These are phyloP conservation scores for Hirtodrosophila duncani DNA, from an alignment of 2,888 invertebrate genomes.

Conservation along the genomic window DNA sequence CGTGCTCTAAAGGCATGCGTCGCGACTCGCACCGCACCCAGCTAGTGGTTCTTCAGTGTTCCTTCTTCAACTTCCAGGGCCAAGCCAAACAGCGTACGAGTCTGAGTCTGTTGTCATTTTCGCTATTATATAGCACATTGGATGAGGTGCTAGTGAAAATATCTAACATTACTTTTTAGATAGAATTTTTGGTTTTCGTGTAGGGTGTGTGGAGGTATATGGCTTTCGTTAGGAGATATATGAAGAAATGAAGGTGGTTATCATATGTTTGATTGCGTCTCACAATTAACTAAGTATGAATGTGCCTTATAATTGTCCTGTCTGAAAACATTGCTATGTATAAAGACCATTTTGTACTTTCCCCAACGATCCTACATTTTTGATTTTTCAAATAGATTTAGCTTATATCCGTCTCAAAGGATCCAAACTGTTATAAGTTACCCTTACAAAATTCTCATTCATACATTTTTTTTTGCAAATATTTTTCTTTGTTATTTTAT, in stretches of 20 bases:
- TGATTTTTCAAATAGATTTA: not conserved
- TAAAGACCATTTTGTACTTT: no score
- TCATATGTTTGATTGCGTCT: no score
- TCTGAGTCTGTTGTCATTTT: constrained; percentile 56
- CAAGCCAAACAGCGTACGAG: not conserved
- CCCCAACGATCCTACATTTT: no score
- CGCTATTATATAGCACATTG: constrained; percentile 27
- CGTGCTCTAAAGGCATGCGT: constrained; percentile 45
- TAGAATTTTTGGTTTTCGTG: no score
- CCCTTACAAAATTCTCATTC: no score
- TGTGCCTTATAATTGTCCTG: no score
- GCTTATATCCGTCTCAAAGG: constrained; percentile 1
- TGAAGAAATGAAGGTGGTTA: no score
- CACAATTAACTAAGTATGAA: no score
- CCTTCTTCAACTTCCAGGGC: not conserved
- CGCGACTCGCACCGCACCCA: constrained; percentile 54
- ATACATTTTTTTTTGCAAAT: no score
- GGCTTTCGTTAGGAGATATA: no score
- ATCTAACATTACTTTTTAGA: constrained; percentile 37
- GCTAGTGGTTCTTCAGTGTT: constrained; percentile 27
- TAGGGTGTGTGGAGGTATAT: constrained; percentile 11
- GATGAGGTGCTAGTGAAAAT: constrained; percentile 31
- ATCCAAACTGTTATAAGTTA: no score
- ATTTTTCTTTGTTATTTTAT: constrained; percentile 33
- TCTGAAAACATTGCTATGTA: no score